phyloP scores from a whole-genome alignment of 2,113 vertebrate genomes.

The Patagioenas fasciata region DNA sequence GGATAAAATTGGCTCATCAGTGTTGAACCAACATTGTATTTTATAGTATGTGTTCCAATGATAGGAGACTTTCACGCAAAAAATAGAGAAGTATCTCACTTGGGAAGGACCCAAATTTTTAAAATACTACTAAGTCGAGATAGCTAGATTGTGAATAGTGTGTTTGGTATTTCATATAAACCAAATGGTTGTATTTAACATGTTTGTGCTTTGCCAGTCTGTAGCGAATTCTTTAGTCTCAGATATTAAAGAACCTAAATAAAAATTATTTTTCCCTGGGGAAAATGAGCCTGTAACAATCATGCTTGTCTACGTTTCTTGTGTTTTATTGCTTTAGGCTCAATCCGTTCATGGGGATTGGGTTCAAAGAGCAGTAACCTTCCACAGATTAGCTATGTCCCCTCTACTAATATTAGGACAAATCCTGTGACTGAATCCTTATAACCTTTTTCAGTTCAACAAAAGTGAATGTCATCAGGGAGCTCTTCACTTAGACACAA shows the following conservation, averaged over 20 bases:
- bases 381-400: not conserved
- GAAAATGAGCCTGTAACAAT: not conserved
- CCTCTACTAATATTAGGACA: not conserved
- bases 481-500: not conserved
- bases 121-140: not conserved
- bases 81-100: not conserved
- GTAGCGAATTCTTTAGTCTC: not conserved
- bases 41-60: not conserved
- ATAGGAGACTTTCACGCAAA: not conserved
- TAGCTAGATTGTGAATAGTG: not conserved
- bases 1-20: slow-evolving; percentile 18
- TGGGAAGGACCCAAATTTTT: not conserved
- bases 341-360: not conserved
- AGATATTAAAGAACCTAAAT: not conserved
- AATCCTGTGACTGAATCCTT: not conserved
- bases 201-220: not conserved
- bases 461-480: not conserved
- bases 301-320: not conserved
- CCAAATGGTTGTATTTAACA: not conserved
- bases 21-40: slow-evolving; percentile 31
- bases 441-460: not conserved
- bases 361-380: not conserved
- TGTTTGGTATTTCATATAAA: not conserved
- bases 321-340: not conserved
- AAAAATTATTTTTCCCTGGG: not conserved